Percentiles rank a stretch among this genome's conserved stretches.
phyloP scores from a whole-genome alignment of 1,140 invertebrate genomes.

The Diachasma alloeum region DNA sequence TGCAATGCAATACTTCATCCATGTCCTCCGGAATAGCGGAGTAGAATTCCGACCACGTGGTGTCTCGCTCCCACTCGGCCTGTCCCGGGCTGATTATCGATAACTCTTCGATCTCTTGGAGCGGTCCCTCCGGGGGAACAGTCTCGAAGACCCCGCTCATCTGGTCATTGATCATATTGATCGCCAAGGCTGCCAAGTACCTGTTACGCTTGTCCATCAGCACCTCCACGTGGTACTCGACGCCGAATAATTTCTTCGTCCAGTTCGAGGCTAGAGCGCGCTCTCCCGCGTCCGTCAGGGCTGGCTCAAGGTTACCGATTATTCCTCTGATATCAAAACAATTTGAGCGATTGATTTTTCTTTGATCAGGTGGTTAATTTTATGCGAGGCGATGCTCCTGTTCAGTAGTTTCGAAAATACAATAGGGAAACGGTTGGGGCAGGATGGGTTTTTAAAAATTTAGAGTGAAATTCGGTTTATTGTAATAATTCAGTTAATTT shows the following conservation, averaged over 20 bases:
- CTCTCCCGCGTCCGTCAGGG: slow-evolving; percentile 29
- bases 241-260: slow-evolving; percentile 40
- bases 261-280: slow-evolving; percentile 30
- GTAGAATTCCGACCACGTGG: slow-evolving; percentile 39
- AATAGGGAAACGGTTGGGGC: neutral
- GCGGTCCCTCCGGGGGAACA: slow-evolving; percentile 31
- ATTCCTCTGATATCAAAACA: slow-evolving; percentile 25
- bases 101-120: slow-evolving; percentile 27
- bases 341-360: neutral
- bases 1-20: slow-evolving; percentile 1
- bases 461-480: too few relatives aligned
- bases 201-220: slow-evolving; percentile 45
- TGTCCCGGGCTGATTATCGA: slow-evolving; percentile 6
- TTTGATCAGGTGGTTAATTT: neutral
- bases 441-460: too few relatives aligned
- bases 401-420: too few relatives aligned
- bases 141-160: slow-evolving; percentile 35
- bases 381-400: too few relatives aligned
- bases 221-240: slow-evolving; percentile 40
- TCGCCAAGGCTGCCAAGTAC: slow-evolving; percentile 37
- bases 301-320: slow-evolving; percentile 36
- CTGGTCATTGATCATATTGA: slow-evolving; percentile 43
- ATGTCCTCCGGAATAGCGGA: slow-evolving; percentile 29
- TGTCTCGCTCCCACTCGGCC: slow-evolving; percentile 41
- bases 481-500: too few relatives aligned